phyloP scores from a whole-genome alignment of 2,888 invertebrate genomes.

The Fragum whitleyi region DNA sequence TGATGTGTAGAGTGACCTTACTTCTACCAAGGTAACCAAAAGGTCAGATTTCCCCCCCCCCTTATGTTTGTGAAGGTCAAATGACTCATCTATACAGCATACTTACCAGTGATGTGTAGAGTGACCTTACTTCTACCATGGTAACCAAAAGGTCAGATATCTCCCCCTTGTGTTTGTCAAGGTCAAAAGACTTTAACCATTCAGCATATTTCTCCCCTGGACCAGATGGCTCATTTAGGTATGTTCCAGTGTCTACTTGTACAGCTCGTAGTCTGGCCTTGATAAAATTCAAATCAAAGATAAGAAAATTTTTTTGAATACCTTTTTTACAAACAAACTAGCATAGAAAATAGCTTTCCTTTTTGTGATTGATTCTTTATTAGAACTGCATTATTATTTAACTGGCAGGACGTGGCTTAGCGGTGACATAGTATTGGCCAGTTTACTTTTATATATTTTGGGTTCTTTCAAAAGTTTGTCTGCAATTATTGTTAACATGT shows the following conservation, averaged over 20 bases:
- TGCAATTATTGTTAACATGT: too few relatives aligned
- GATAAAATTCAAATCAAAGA: too few relatives aligned
- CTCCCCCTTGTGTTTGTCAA: constrained; percentile 86
- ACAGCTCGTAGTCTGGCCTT: constrained; percentile 90
- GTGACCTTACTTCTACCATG: constrained; percentile 88
- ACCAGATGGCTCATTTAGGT: constrained; percentile 89
- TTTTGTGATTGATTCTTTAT: too few relatives aligned
- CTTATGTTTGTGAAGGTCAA: constrained; percentile 86
- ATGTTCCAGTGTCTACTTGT: constrained; percentile 91
- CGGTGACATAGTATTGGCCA: too few relatives aligned
- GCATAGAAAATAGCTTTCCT: too few relatives aligned
- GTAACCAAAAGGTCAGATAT: constrained; percentile 88
- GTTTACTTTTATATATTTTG: too few relatives aligned
- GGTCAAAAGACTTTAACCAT: constrained; percentile 88
- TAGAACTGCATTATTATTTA: too few relatives aligned
- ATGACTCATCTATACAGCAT: constrained; percentile 88
- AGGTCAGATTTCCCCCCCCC: constrained; percentile 88
- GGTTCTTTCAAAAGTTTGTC: too few relatives aligned
- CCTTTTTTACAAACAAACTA: too few relatives aligned
- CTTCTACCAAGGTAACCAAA: constrained; percentile 88
- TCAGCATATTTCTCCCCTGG: constrained; percentile 87
- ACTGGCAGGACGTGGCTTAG: too few relatives aligned
- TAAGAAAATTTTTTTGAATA: too few relatives aligned
- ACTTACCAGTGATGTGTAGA: constrained; percentile 90
- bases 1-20: constrained; percentile 88